phyloP scores from a whole-genome alignment of 1,140 invertebrate species.

The Sarcophaga peregrina region DNA sequence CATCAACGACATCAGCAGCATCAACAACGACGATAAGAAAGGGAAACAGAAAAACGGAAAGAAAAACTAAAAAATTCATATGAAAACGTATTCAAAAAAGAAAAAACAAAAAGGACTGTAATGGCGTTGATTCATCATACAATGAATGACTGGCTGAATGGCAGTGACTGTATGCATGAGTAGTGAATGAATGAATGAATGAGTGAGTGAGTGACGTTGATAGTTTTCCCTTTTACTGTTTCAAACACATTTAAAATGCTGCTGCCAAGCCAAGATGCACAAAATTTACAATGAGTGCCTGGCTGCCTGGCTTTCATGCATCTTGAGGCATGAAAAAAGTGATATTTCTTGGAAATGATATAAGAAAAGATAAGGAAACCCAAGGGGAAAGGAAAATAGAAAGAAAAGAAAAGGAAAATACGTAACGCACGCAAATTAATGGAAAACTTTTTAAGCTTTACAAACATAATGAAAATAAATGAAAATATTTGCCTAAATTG shows the following conservation, averaged over 20 bases:
- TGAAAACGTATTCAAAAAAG: too few species aligned
- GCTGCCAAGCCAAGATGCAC: too few species aligned
- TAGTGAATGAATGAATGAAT: neutral
- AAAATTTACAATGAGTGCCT: too few species aligned
- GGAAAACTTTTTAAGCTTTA: neutral
- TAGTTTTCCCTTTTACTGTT: neutral
- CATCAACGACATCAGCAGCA: too few species aligned
- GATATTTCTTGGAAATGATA: neutral
- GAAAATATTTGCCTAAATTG: too few species aligned
- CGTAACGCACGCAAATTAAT: neutral
- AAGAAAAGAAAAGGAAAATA: neutral
- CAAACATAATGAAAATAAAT: neutral
- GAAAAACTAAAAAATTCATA: too few species aligned
- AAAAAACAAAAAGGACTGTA: too few species aligned
- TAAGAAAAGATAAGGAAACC: neutral
- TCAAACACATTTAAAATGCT: too few species aligned
- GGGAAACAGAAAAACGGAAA: too few species aligned
- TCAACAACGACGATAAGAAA: too few species aligned
- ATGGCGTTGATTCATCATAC: neutral
- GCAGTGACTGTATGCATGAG: too few species aligned
- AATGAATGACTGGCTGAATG: neutral
- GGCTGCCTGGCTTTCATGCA: neutral
- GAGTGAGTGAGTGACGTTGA: neutral
- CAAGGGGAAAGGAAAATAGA: neutral
- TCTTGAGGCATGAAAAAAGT: constrained; percentile 18